phyloP scores from a whole-genome alignment of 2,888 invertebrate genomes.

The Polydrusus tereticollis region DNA sequence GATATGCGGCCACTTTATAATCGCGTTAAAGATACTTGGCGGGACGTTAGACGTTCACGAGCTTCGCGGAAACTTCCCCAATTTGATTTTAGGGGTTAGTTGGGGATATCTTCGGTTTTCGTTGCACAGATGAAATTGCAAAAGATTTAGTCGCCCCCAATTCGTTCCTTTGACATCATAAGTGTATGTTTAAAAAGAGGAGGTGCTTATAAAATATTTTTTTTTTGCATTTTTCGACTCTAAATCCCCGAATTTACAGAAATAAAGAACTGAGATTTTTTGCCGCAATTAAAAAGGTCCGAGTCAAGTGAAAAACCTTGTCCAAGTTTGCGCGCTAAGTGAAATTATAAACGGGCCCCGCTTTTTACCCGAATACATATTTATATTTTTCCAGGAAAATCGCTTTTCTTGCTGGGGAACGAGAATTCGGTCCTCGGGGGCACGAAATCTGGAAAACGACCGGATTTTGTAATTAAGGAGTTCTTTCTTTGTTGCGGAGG shows the following conservation, averaged over 20 bases:
- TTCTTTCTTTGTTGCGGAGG: too few relatives aligned
- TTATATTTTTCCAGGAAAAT: constrained; percentile 38
- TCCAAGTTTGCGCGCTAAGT: constrained; percentile 33
- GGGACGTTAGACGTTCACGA: constrained; percentile 19
- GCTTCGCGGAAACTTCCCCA: constrained; percentile 17
- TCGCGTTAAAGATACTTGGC: constrained; percentile 23
- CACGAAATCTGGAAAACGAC: too few relatives aligned
- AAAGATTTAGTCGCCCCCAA: neutral
- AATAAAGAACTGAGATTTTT: constrained; percentile 34
- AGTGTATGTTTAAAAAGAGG: too few relatives aligned
- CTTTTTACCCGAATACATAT: constrained; percentile 41
- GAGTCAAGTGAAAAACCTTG: constrained; percentile 46
- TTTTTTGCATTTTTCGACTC: too few relatives aligned
- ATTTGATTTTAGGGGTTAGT: constrained; percentile 21
- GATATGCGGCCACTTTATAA: constrained; percentile 26
- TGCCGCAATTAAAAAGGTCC: constrained; percentile 45
- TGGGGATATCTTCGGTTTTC: constrained; percentile 5
- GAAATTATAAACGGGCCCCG: constrained; percentile 37
- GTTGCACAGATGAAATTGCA: neutral
- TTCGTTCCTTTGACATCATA: neutral
- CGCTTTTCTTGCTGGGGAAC: constrained; percentile 23
- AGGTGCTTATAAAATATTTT: too few relatives aligned
- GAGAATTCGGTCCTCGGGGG: neutral
- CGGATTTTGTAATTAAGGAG: too few relatives aligned
- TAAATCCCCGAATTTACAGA: neutral